Percentiles rank a stretch among this genome's conserved stretches.
Evolutionary conservation across 2,888 invertebrate genomes (phyloP).

Genomic region (Aethes cnicana): DNA sequence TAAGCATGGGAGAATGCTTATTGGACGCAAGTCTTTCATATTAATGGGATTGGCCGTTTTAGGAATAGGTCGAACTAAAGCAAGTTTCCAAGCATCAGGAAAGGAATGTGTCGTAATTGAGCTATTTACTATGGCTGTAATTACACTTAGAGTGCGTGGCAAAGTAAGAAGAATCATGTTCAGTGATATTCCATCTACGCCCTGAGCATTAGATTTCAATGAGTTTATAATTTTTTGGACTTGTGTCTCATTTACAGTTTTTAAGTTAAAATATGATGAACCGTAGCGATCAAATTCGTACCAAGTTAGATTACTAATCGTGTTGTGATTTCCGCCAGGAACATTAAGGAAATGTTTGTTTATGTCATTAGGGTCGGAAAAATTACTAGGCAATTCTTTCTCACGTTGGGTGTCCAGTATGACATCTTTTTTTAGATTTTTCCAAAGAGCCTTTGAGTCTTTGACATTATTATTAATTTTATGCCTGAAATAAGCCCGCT

Average conservation of each 20-base stretch:
- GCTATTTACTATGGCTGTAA: neutral
- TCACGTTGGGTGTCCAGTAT: neutral
- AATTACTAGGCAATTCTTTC: neutral
- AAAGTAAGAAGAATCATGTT: neutral
- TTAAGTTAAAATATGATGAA: no score
- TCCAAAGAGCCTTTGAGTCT: neutral
- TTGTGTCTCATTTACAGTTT: neutral
- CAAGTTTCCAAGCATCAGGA: constrained; percentile 3
- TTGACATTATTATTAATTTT: neutral
- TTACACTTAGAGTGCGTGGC: neutral
- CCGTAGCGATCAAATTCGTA: no score
- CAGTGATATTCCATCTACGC: neutral
- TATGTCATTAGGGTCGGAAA: neutral
- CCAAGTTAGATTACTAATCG: neutral
- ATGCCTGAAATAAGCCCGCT: neutral
- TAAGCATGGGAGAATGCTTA: neutral
- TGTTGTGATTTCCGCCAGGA: neutral
- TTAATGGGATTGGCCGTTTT: neutral
- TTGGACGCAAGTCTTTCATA: neutral
- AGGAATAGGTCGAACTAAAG: neutral
- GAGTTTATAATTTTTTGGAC: neutral
- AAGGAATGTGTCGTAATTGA: neutral
- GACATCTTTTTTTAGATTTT: neutral
- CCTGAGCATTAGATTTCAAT: neutral
- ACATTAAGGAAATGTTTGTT: neutral